Base-by-base conservation (phyloP, 1,140 invertebrate species). In the Lepidotrigona ventralis region DNA sequence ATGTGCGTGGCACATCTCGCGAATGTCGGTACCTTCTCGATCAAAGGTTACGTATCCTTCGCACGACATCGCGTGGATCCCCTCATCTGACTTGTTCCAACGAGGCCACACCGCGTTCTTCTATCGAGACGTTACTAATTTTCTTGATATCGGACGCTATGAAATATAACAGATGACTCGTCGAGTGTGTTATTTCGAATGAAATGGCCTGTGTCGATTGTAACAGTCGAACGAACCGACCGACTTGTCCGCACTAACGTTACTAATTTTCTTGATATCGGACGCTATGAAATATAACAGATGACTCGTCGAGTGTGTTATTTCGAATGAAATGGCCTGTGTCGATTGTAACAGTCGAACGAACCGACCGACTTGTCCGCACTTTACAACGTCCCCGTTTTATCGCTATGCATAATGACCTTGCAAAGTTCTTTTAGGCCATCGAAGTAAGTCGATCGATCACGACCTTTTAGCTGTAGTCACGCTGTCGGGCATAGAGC, bases 361-460 rank as follows among this genome's bases (percentile, higher is more conserved):
- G 63, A 58, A 81, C 53, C 26, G 46, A 54, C 56, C 75, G 53
- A 79, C 21, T 54, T 77, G 64, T 74, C 33, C 68, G 29, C 66
- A 51, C 79, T 85, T 78, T 85, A 81, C 58, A 84, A 11, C 54
- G 75, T 71, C 56, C 53, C 56, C 76, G 70, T 69, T 72, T 88
- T 79, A 82, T 82, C 86, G 76, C 39, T 85, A 74, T 88, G 81
- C 80, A 83, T 83, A 81, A 88, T 68, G 87, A 87, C 87, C 86
- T 88, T 88, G 87, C 71, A 85, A 88, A 81, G 83, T 87, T 87
- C 87, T 75, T 87, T 85, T 76, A 86, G 86, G 86, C 84, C 81
- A 87, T 88, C 86, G 83, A 87, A 82, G 86, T 64, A 39, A 87
- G 83, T 51, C 87, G 86, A 88, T 88, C 87, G 87, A 88, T 88